These are phyloP conservation scores for Apus apus DNA, from an alignment of 2,113 vertebrate species.

Conservation along the genomic window DNA sequence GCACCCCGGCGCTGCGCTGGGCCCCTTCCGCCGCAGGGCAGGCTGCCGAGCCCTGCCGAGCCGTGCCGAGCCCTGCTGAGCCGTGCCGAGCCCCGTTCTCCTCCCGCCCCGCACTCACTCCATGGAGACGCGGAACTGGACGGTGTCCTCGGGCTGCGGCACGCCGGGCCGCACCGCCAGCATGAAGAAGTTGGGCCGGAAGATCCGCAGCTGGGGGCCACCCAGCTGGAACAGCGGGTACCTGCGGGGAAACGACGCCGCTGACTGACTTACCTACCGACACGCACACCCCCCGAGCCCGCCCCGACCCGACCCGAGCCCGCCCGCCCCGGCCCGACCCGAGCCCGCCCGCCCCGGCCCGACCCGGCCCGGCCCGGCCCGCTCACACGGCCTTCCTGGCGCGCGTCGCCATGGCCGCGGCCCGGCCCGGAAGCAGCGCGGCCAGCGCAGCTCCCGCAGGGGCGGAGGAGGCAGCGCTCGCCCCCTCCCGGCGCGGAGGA, in stretches of 20 bases:
- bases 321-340: neutral
- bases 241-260: constrained; percentile 64
- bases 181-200: constrained; percentile 91
- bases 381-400: neutral
- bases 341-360: neutral
- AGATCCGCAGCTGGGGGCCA: constrained; percentile 91
- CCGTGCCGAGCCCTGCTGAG: too few relatives aligned
- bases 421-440: neutral
- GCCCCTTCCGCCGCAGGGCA: neutral
- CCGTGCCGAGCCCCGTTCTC: neutral
- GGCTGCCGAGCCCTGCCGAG: too few relatives aligned
- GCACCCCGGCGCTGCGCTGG: neutral
- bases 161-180: constrained; percentile 88
- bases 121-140: constrained; percentile 94
- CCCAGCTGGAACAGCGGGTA: constrained; percentile 92
- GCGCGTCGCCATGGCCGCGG: neutral
- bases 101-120: constrained; percentile 81
- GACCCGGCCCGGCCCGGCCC: neutral
- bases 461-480: neutral
- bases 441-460: neutral
- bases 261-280: neutral
- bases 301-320: neutral
- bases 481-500: constrained; percentile 22
- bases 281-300: too few relatives aligned
- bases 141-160: constrained; percentile 87